Conservation (phyloP, 2,797 vertebrate genomes). For the Serranus cabrilla region DNA sequence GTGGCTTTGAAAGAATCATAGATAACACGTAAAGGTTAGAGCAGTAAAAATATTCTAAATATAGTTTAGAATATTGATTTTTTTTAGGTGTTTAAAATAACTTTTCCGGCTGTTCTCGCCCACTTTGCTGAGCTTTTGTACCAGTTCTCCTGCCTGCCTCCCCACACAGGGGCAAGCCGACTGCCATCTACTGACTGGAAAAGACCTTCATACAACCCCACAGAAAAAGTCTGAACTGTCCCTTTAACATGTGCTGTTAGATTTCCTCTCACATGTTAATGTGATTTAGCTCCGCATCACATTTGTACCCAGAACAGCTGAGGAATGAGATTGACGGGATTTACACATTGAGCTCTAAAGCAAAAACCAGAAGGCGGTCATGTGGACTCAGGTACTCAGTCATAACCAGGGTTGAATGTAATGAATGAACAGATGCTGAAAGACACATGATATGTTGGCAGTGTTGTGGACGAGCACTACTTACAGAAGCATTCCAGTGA, state of each 20-base stretch:
- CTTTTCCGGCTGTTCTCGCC: too few species aligned
- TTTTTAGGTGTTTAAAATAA: too few species aligned
- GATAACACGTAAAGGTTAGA: too few species aligned
- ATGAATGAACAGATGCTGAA: constrained; percentile 11
- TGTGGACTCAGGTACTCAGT: constrained; percentile 62
- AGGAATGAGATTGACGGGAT: constrained; percentile 23
- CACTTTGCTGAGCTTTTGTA: too few species aligned
- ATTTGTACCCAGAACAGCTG: constrained; percentile 18
- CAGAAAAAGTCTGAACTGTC: neutral
- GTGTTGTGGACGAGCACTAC: neutral
- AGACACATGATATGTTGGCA: neutral
- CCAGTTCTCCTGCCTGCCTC: too few species aligned
- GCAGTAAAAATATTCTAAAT: too few species aligned
- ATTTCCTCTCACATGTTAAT: constrained; percentile 1
- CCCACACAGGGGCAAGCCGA: too few species aligned
- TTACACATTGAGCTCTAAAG: constrained; percentile 17
- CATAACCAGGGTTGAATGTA: constrained; percentile 36
- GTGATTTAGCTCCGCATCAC: neutral
- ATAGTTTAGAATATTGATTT: too few species aligned
- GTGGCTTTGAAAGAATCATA: too few species aligned
- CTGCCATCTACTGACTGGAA: too few species aligned
- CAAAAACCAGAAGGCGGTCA: constrained; percentile 27
- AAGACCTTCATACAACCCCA: neutral
- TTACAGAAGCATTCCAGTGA: constrained; percentile 18
- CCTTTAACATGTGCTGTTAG: constrained; percentile 9